A percentile compares a stretch with the other conserved stretches of the same genome.
These are phyloP conservation scores for Nesidiocoris tenuis DNA, from an alignment of 2,888 invertebrate species.

Conservation along the genomic window DNA sequence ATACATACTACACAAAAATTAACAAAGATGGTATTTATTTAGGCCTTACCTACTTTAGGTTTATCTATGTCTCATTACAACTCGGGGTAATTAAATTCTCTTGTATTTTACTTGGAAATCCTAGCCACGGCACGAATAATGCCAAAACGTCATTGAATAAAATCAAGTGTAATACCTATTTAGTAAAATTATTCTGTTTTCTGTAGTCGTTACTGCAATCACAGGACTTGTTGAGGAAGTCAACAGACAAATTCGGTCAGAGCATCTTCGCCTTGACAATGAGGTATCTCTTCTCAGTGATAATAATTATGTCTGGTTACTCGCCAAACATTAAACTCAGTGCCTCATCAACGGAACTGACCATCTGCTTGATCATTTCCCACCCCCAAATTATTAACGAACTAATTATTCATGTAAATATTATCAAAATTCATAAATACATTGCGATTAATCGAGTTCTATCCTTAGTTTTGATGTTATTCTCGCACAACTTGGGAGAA, in stretches of 20 bases:
- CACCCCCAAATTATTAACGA: constrained; percentile 6
- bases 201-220: constrained; percentile 74
- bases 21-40: no score
- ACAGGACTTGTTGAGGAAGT: constrained; percentile 78
- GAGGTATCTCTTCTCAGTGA: constrained; percentile 42
- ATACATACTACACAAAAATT: no score
- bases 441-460: background rate
- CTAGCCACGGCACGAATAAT: no score
- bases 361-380: background rate
- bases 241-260: constrained; percentile 69
- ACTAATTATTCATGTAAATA: constrained; percentile 32
- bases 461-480: background rate
- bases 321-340: background rate
- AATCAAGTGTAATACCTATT: no score
- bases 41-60: no score
- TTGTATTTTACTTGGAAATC: no score
- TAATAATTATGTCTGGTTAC: no score
- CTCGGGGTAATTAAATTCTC: no score
- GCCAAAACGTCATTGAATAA: no score
- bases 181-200: constrained; percentile 46
- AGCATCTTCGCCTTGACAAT: constrained; percentile 50
- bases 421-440: background rate
- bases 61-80: no score
- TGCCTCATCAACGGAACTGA: background rate
- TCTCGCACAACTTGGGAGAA: background rate